A percentile compares a stretch with the other conserved stretches of the same genome.
Conservation (phyloP, 2,113 vertebrate species). For the Entomyzon cyanotis region DNA sequence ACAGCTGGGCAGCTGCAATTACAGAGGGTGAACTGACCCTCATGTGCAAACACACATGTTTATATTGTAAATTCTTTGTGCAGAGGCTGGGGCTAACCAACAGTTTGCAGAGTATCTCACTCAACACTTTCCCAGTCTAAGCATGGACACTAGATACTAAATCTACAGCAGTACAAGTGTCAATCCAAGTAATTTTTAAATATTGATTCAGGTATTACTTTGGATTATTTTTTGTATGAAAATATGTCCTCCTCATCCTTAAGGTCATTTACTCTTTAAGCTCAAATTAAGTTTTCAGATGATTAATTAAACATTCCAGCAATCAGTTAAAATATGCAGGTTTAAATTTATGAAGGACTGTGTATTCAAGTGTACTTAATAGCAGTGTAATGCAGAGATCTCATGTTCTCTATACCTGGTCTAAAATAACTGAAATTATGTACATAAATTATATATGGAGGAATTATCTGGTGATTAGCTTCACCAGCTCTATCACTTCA, state of each 20-base stretch:
- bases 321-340: background rate
- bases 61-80: constrained; percentile 50
- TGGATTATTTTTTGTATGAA: background rate
- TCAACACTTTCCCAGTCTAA: background rate
- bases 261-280: background rate
- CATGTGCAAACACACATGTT: constrained; percentile 21
- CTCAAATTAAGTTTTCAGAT: background rate
- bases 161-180: background rate
- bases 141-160: background rate
- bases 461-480: background rate
- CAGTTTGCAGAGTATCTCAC: background rate
- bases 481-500: background rate
- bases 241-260: background rate
- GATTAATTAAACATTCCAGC: background rate
- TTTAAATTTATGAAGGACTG: background rate
- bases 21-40: constrained; percentile 13
- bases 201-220: background rate
- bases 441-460: constrained; percentile 4
- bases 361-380: background rate
- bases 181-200: background rate
- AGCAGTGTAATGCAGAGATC: background rate
- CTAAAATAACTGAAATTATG: background rate
- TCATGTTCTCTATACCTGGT: background rate
- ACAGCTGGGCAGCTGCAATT: constrained; percentile 42
- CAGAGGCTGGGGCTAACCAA: background rate